Percentiles rank a stretch among this genome's conserved stretches.
Conservation (phyloP, 2,113 vertebrate genomes). For the Pandion haliaetus region DNA sequence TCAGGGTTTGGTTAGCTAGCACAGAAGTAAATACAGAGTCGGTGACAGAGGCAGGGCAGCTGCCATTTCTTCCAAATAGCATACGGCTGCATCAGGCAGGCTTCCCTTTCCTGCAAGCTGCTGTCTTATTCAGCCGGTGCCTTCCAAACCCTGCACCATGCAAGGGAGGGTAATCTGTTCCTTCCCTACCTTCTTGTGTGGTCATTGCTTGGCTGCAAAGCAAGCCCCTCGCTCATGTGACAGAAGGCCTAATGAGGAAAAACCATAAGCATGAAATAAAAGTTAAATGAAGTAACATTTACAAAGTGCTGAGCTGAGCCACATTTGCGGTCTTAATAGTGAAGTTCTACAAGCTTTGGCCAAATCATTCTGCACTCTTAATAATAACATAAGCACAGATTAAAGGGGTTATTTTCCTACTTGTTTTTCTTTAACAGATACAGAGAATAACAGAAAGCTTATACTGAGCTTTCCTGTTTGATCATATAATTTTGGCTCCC, state of each 20-base stretch:
- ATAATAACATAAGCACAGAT: background rate
- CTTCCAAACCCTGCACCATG: background rate
- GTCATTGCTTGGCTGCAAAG: background rate
- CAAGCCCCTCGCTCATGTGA: background rate
- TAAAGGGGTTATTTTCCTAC: background rate
- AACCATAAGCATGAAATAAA: background rate
- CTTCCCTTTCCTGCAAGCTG: background rate
- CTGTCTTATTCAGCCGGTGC: background rate
- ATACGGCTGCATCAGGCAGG: background rate
- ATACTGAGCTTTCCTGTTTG: background rate
- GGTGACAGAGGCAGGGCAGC: background rate
- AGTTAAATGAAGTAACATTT: background rate
- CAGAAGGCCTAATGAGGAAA: background rate
- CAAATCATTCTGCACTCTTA: background rate
- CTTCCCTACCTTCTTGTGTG: background rate
- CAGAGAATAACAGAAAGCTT: background rate
- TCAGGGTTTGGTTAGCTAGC: background rate
- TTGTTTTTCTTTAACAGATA: background rate
- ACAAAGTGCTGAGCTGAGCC: background rate
- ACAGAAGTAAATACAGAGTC: background rate
- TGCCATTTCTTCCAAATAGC: background rate
- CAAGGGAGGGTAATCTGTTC: background rate
- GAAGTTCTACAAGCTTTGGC: background rate
- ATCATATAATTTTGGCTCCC: background rate
- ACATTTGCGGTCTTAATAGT: background rate